Base-by-base conservation (phyloP, 2,113 vertebrate species). In the Rhegmatorhina hoffmannsi region DNA sequence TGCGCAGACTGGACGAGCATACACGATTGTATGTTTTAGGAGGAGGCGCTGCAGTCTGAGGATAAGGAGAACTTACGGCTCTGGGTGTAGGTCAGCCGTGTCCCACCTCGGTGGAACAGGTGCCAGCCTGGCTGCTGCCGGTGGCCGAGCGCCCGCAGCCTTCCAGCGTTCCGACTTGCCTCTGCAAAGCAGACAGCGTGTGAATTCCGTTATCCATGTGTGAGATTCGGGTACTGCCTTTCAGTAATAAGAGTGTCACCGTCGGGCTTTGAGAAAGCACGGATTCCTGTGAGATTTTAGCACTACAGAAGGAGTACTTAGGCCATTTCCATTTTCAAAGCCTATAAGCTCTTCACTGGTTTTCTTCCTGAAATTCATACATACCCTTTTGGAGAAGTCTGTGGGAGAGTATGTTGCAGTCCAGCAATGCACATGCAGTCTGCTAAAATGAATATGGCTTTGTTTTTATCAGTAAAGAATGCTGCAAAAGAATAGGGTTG, bases 21-120 rank as follows among this genome's bases (percentile, higher is more conserved):
- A 7, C 17, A 14, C 1, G 15, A 2, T 3, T 6, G 40, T 14
- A 1, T 36, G 87, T 67, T 36, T 3, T 5, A 4, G 4, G 60
- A 44, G 52, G 69, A 74, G 75, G 6, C 6, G 21, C 68, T 29
- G 68, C 38, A 9, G 4, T 40, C 36, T 40, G 52, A 23, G 47
- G 44, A 20, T 33, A 14, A 44, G 70, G 26, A 58, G n/a, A 56
- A 4, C 3, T 2, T 24, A 9, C 16, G 24, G 2, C 5, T 34
- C 31, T 3, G 26, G 53, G 1, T 23, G 23, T 13, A 16, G 58
- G 46, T 21, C 43, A 24, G 58, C 52, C 8, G 47, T 1, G 56
- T n/a, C 60, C 56, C 0, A 4, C 24, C 47, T 7, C 9, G 8
- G 18, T 29, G 74, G 74, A 46, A 34, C n/a, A 14, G 53, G 47